A percentile compares a stretch with the other conserved stretches of the same genome.
phyloP scores from a whole-genome alignment of 2,797 vertebrate species.

The Alosa sapidissima region DNA sequence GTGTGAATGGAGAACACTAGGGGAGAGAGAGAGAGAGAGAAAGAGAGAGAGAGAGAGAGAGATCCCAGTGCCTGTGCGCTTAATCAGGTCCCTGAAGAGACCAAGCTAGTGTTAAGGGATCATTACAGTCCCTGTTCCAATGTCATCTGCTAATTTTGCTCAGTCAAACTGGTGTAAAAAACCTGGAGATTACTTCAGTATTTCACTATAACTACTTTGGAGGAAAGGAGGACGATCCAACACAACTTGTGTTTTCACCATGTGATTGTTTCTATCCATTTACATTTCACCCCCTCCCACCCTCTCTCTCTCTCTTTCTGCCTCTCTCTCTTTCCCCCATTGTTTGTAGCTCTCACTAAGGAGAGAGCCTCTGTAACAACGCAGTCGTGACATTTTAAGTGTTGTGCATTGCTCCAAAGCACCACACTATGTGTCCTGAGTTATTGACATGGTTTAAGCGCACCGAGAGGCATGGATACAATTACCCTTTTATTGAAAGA shows the following conservation, averaged over 20 bases:
- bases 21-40: neutral
- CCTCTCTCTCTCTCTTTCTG: too few species aligned
- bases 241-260: neutral
- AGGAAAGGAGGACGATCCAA: neutral
- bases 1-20: neutral
- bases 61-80: conserved; percentile 48
- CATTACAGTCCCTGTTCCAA: conserved; percentile 42
- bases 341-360: conserved; percentile 51
- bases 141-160: conserved; percentile 45
- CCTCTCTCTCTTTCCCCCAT: neutral
- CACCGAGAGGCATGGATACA: conserved; percentile 63
- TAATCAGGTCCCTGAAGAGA: conserved; percentile 64
- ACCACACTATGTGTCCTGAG: conserved; percentile 58
- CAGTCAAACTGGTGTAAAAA: conserved; percentile 34
- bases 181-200: neutral
- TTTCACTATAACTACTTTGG: conserved; percentile 14
- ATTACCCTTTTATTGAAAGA: conserved; percentile 70
- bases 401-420: conserved; percentile 68
- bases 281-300: neutral
- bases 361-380: conserved; percentile 71
- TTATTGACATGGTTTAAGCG: conserved; percentile 71
- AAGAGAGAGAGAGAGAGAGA: conserved; percentile 31
- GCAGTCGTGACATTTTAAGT: conserved; percentile 66
- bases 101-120: conserved; percentile 44
- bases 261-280: neutral